Evolutionary conservation across 2,797 vertebrate genomes (phyloP).

Genomic region (Phyllotis vaccarum): DNA sequence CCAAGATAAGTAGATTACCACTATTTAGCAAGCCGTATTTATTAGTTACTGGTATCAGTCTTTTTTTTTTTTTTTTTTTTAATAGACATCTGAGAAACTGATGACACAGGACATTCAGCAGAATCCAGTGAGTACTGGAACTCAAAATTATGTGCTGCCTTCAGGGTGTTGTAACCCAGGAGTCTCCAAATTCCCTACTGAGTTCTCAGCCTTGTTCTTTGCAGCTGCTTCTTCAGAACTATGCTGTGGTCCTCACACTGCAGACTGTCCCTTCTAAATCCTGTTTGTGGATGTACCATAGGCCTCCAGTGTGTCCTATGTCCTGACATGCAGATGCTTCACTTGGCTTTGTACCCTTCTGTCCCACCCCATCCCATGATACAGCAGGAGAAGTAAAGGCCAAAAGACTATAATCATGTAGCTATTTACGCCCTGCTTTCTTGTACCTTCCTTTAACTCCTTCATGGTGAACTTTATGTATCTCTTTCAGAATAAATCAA

Average conservation of each 20-base stretch:
- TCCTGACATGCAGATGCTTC: not conserved
- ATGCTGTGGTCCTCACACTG: not conserved
- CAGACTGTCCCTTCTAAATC: not conserved
- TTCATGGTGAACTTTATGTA: not conserved
- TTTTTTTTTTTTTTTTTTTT: not conserved
- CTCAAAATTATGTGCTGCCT: not conserved
- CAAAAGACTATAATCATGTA: not conserved
- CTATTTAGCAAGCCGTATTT: not conserved
- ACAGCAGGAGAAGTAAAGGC: not conserved
- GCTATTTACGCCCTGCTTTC: not conserved
- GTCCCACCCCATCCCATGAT: not conserved
- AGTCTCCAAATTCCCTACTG: not conserved
- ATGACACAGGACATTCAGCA: not conserved
- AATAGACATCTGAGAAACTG: not conserved
- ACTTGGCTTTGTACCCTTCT: not conserved
- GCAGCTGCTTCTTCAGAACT: not conserved
- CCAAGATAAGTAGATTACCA: not conserved
- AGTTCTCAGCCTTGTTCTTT: not conserved
- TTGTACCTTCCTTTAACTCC: not conserved
- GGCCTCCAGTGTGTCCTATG: not conserved
- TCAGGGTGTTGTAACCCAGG: not conserved
- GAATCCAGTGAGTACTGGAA: not conserved
- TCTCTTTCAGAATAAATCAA: not conserved
- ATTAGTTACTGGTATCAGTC: not conserved
- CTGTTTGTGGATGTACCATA: not conserved